Percentiles rank a stretch among this genome's conserved stretches.
phyloP scores from a whole-genome alignment of 2,888 invertebrate species.

The Anthoptus insignis region DNA sequence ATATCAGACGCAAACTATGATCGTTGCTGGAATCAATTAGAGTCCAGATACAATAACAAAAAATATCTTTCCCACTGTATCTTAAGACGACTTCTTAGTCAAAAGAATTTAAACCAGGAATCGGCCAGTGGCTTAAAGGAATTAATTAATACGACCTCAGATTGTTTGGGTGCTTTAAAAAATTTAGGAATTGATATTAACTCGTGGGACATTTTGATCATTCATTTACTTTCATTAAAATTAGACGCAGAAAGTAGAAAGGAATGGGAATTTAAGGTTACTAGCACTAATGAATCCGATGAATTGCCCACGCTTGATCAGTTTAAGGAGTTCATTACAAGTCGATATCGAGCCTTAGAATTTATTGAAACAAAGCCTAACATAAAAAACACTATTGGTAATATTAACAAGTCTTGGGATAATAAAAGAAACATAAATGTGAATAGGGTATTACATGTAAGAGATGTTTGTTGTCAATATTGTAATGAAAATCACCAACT shows the following conservation, averaged over 20 bases:
- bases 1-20: constrained; percentile 17
- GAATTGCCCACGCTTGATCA: constrained; percentile 46
- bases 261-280: constrained; percentile 48
- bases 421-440: constrained; percentile 38
- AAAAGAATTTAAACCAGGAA: constrained; percentile 17
- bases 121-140: constrained; percentile 36
- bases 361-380: constrained; percentile 39
- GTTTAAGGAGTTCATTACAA: constrained; percentile 43
- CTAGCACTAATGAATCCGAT: constrained; percentile 31
- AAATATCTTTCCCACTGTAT: constrained; percentile 28
- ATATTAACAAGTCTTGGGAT: too few species aligned
- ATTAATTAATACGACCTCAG: constrained; percentile 42
- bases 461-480: constrained; percentile 5
- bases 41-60: constrained; percentile 28
- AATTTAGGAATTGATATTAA: constrained; percentile 38
- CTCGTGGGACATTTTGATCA: constrained; percentile 48
- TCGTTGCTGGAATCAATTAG: constrained; percentile 17
- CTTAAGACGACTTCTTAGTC: constrained; percentile 32
- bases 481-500: constrained; percentile 1
- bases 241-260: constrained; percentile 44
- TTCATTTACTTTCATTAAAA: constrained; percentile 41
- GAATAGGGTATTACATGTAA: constrained; percentile 46
- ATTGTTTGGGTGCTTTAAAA: constrained; percentile 42
- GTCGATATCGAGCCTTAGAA: constrained; percentile 47
- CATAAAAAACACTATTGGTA: constrained; percentile 15